A percentile compares a stretch with the other conserved stretches of the same genome.
phyloP scores from a whole-genome alignment of 2,797 vertebrate species.

The Pteropus rufus region DNA sequence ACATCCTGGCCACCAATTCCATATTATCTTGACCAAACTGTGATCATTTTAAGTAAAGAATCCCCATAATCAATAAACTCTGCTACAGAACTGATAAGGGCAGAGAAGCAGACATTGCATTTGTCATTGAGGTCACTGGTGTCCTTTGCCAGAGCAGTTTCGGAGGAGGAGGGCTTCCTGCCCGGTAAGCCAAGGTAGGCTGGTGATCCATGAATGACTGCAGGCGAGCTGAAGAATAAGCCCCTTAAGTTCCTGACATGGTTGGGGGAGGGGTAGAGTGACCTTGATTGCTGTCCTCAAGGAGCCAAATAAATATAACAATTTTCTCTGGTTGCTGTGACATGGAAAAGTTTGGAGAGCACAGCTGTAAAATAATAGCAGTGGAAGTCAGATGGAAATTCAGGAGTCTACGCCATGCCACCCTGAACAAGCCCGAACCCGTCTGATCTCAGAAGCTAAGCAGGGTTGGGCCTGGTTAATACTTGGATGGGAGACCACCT shows the following conservation, averaged over 20 bases:
- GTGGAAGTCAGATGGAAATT: neutral
- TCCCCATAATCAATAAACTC: neutral
- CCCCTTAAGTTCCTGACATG: neutral
- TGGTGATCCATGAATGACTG: neutral
- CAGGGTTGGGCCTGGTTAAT: no score
- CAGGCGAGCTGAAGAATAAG: neutral
- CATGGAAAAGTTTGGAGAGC: neutral
- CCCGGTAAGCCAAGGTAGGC: neutral
- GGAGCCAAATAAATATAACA: neutral
- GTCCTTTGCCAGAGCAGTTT: neutral
- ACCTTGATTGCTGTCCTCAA: neutral
- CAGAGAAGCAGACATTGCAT: neutral
- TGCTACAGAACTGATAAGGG: neutral
- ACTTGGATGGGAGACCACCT: no score
- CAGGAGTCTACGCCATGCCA: neutral
- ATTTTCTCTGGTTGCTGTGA: neutral
- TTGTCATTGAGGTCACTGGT: neutral
- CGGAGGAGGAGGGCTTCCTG: neutral
- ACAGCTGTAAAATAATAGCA: neutral
- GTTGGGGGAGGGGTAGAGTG: neutral
- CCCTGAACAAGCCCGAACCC: no score
- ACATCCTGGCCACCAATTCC: neutral
- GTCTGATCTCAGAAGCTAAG: no score
- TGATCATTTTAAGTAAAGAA: slow-evolving; percentile 3
- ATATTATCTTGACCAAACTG: neutral